Percentiles rank a stretch among this genome's conserved stretches.
Evolutionary conservation across 2,888 invertebrate species (phyloP).

Genomic region (Polydrusus tereticollis): DNA sequence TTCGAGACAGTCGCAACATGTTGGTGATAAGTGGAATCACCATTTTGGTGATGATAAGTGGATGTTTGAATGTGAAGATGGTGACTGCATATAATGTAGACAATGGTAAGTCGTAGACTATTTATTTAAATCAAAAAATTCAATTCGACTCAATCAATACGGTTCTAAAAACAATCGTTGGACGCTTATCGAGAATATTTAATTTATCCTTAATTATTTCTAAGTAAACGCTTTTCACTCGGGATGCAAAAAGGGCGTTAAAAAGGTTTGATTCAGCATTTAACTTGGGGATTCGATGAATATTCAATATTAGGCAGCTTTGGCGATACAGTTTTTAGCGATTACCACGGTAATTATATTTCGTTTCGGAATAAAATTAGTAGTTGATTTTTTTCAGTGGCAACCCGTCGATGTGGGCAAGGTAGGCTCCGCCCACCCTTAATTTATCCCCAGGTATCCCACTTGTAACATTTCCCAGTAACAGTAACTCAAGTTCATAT

Average conservation of each 20-base stretch:
- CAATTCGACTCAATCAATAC: conserved; percentile 18
- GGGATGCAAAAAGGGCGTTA: conserved; percentile 46
- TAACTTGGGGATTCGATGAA: conserved; percentile 43
- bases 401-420: too few species aligned
- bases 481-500: too few species aligned
- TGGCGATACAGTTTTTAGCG: neutral
- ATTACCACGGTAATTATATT: too few species aligned
- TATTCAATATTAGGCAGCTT: conserved; percentile 41
- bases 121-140: neutral
- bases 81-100: conserved; percentile 21
- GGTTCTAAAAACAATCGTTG: conserved; percentile 33
- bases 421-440: too few species aligned
- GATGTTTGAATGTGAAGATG: conserved; percentile 25
- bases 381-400: too few species aligned
- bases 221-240: conserved; percentile 44
- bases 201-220: conserved; percentile 47
- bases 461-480: too few species aligned
- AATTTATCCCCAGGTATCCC: too few species aligned
- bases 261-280: conserved; percentile 47
- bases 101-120: conserved; percentile 43
- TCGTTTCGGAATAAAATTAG: too few species aligned
- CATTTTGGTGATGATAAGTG: conserved; percentile 30
- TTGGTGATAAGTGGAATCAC: conserved; percentile 22
- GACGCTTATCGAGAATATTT: conserved; percentile 33
- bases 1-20: conserved; percentile 28